These are phyloP conservation scores for Tylochromis polylepis DNA, from an alignment of 2,113 vertebrate species.

Conservation along the genomic window DNA sequence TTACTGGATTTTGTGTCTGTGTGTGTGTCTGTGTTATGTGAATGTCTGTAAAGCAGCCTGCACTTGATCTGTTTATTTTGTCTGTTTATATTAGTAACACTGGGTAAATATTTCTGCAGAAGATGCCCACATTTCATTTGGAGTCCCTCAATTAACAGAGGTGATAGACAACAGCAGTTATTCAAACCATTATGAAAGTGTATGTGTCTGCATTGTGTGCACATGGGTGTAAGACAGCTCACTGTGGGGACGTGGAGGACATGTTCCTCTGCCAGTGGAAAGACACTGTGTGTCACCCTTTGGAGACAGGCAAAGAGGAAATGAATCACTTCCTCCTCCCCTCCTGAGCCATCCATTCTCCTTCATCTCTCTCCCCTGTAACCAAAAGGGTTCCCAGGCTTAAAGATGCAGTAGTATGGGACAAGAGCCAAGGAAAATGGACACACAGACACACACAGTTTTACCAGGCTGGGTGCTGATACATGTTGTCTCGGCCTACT, in stretches of 20 bases:
- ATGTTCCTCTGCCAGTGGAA: slow-evolving; percentile 10
- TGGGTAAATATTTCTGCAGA: slow-evolving; percentile 34
- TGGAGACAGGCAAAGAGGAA: slow-evolving; percentile 29
- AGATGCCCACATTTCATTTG: background rate
- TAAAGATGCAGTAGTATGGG: background rate
- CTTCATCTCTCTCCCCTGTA: slow-evolving; percentile 8
- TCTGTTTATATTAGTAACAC: slow-evolving; percentile 33
- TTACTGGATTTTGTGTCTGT: slow-evolving; percentile 31
- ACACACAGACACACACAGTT: background rate
- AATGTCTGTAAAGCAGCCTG: background rate
- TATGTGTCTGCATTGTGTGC: background rate
- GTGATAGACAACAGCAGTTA: background rate
- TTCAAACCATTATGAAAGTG: background rate
- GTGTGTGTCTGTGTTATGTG: background rate
- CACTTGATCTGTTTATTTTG: slow-evolving; percentile 12
- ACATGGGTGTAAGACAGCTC: background rate
- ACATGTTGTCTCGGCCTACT: slow-evolving; percentile 31
- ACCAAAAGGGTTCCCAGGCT: slow-evolving; percentile 47
- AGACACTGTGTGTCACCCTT: slow-evolving; percentile 23
- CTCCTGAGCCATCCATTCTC: slow-evolving; percentile 12
- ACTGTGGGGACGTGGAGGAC: background rate
- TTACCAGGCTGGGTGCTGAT: background rate
- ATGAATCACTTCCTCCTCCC: slow-evolving; percentile 55
- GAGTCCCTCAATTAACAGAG: background rate
- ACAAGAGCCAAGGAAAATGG: slow-evolving; percentile 22